phyloP scores from a whole-genome alignment of 2,113 vertebrate species.

The Pungitius pungitius region DNA sequence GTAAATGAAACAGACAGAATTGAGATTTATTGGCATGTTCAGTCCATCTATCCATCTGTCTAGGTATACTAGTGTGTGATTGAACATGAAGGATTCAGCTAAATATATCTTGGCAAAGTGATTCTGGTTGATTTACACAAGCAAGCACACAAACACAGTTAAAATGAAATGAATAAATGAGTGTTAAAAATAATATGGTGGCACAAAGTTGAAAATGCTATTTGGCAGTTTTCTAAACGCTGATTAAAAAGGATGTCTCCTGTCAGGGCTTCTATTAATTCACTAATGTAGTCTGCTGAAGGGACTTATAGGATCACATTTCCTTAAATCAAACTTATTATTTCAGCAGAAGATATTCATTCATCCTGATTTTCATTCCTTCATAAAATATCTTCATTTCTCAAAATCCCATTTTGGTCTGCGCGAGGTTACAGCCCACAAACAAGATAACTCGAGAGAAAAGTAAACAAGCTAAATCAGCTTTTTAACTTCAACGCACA shows the following conservation, averaged over 20 bases:
- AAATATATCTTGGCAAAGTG: constrained; percentile 6
- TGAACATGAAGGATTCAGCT: background rate
- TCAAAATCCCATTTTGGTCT: background rate
- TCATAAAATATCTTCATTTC: constrained; percentile 11
- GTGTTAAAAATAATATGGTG: background rate
- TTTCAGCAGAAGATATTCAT: constrained; percentile 5
- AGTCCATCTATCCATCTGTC: background rate
- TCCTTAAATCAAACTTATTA: constrained; percentile 45
- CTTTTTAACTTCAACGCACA: constrained; percentile 29
- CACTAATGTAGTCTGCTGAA: constrained; percentile 29
- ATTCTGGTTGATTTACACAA: background rate
- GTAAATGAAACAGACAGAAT: background rate
- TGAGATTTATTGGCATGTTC: constrained; percentile 4
- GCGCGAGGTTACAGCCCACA: background rate
- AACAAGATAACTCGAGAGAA: constrained; percentile 13
- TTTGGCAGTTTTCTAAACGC: constrained; percentile 12
- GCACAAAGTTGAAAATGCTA: constrained; percentile 6
- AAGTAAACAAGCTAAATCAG: constrained; percentile 20
- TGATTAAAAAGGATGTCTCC: constrained; percentile 39
- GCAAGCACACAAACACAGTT: background rate
- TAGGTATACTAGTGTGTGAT: background rate
- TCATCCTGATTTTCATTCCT: background rate
- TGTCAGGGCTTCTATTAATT: constrained; percentile 30
- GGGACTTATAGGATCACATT: constrained; percentile 29
- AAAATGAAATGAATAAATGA: constrained; percentile 8